Conservation (phyloP, 2,888 invertebrate genomes). For the Lottia scabra region DNA sequence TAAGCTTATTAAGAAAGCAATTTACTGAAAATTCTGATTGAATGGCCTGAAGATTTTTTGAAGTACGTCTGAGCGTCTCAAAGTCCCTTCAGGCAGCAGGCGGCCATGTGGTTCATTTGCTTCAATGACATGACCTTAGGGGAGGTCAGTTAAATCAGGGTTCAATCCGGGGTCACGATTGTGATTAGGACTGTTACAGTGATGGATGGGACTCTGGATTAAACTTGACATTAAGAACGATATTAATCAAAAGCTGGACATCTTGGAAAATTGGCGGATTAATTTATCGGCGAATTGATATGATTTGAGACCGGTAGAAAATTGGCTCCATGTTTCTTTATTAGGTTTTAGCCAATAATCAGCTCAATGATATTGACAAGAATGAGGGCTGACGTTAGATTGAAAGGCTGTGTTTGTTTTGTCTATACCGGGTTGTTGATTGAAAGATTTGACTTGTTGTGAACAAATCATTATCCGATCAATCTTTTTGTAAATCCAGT, state of each 20-base stretch:
- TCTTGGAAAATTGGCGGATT: too few species aligned
- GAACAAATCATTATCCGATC: too few species aligned
- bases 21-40: too few species aligned
- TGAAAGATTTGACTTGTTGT: too few species aligned
- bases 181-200: neutral
- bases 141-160: neutral
- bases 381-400: neutral
- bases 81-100: neutral
- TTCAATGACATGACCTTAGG: neutral
- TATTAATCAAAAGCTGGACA: too few species aligned
- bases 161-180: neutral
- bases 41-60: neutral
- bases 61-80: neutral
- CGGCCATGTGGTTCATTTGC: neutral
- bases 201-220: neutral
- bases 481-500: too few species aligned
- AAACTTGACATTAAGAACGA: neutral
- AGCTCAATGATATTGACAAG: neutral
- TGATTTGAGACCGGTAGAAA: too few species aligned
- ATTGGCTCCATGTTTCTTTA: too few species aligned
- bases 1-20: too few species aligned
- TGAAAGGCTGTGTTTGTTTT: neutral
- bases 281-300: too few species aligned
- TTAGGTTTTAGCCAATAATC: neutral
- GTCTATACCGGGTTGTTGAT: too few species aligned